phyloP scores from a whole-genome alignment of 64 coral and sea anemone species.

The Stichodactyla helianthus region DNA sequence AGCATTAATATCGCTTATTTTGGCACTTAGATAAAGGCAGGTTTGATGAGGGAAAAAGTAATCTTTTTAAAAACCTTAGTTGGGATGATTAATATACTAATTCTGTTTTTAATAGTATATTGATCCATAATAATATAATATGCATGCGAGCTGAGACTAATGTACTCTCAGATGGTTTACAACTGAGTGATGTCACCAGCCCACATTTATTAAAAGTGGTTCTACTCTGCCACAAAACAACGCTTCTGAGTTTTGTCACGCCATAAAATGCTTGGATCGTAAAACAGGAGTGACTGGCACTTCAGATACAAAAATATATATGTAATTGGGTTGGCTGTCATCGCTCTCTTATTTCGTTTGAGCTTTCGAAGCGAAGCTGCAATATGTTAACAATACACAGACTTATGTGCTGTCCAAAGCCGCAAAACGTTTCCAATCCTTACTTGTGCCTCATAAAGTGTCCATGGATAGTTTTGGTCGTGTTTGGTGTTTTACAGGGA shows the following conservation, averaged over 20 bases:
- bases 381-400: background rate
- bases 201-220: background rate
- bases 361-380: background rate
- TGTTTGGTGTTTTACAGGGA: background rate
- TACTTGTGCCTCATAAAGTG: background rate
- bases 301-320: background rate
- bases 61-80: too few relatives aligned
- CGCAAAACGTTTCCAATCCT: background rate
- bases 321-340: conserved; percentile 1
- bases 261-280: background rate
- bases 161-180: too few relatives aligned
- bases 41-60: too few relatives aligned
- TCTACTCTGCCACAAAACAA: background rate
- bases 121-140: too few relatives aligned
- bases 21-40: too few relatives aligned
- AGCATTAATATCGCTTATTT: too few relatives aligned
- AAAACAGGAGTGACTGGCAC: background rate
- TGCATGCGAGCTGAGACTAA: too few relatives aligned
- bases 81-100: too few relatives aligned
- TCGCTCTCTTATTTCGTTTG: background rate
- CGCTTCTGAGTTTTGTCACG: background rate
- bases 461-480: background rate
- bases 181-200: background rate
- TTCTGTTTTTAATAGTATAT: too few relatives aligned
- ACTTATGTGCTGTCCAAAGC: background rate